Evolutionary conservation across 2,113 vertebrate species (phyloP).

Genomic region (Cisticola juncidis): DNA sequence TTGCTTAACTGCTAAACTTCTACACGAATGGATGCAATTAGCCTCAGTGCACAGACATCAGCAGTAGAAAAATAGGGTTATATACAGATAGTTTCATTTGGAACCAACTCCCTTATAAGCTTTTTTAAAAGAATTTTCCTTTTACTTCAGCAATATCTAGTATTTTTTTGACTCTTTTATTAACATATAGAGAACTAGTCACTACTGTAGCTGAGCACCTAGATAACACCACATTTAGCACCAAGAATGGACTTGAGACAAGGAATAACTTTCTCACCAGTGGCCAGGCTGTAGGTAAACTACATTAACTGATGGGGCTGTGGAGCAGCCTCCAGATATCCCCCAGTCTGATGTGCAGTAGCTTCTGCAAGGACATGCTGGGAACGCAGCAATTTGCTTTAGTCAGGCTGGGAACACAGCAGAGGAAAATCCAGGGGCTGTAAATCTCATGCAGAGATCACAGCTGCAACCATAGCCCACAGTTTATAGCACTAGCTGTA

Average conservation of each 20-base stretch:
- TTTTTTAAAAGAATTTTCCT: not conserved
- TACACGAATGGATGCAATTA: not conserved
- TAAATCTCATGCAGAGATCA: conserved; percentile 3
- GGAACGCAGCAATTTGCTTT: not conserved
- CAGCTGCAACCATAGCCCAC: not conserved
- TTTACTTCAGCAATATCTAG: not conserved
- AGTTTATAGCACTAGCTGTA: not conserved
- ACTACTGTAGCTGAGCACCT: not conserved
- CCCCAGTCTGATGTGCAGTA: not conserved
- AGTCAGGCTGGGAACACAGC: not conserved
- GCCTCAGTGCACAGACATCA: not conserved
- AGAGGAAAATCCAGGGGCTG: not conserved
- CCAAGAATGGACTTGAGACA: not conserved
- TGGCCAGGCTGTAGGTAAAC: not conserved
- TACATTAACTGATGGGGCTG: not conserved
- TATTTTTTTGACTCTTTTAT: not conserved
- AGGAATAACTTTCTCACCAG: not conserved
- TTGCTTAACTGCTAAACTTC: not conserved
- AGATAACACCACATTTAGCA: not conserved
- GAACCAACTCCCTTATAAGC: not conserved
- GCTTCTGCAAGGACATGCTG: not conserved
- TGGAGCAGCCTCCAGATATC: not conserved
- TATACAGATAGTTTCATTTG: not conserved
- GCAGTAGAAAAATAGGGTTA: not conserved
- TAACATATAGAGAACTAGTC: not conserved